Evolutionary conservation across 2,113 vertebrate species (phyloP), one percentile per base, ranked within the genome.

Genomic region (Lophotis ruficrista): DNA sequence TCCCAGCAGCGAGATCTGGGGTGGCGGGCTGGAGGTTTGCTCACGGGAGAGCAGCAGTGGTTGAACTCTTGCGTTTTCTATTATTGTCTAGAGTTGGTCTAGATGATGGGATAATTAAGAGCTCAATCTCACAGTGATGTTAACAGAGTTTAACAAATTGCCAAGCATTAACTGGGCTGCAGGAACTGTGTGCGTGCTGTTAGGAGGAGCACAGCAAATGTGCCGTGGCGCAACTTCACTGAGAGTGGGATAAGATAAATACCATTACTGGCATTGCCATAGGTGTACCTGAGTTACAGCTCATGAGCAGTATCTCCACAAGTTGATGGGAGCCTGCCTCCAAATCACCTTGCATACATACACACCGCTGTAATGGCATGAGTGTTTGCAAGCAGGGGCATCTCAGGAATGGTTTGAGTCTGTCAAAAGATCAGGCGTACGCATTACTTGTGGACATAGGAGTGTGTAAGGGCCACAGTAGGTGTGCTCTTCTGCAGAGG

Each of bases 211-310:
- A 14, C 0, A 3, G 92, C 45, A n/a, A 43, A 45, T 16, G 60
- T 25, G 56, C 54, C 0, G 0, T 48, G 61, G 48, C 79, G 65
- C 38, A 35, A 2, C 78, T 82, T 68, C 20, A 51, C 33, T 38
- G 7, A 6, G 53, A 12, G 53, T 22, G 57, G 33, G 4, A 2
- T 1, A 7, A 76, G 73, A 64, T 38, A 30, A 31, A 22, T 31
- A 5, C 48, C 4, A 0, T 68, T 64, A 28, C 70, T 30, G 2
- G 14, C 7, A 0, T 17, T 77, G 83, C 83, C 35, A 6, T 23
- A 23, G 87, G 51, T 71, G 56, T 54, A 37, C 33, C 56, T 53
- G 77, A 78, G 47, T 38, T 77, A 24, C 47, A 22, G 53, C 47
- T 38, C 43, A 43, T 12, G 75, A 86, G 77, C 89, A 87, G 69